Evolutionary conservation across 2,113 vertebrate species (phyloP).

Genomic region (Hystrix brachyura): DNA sequence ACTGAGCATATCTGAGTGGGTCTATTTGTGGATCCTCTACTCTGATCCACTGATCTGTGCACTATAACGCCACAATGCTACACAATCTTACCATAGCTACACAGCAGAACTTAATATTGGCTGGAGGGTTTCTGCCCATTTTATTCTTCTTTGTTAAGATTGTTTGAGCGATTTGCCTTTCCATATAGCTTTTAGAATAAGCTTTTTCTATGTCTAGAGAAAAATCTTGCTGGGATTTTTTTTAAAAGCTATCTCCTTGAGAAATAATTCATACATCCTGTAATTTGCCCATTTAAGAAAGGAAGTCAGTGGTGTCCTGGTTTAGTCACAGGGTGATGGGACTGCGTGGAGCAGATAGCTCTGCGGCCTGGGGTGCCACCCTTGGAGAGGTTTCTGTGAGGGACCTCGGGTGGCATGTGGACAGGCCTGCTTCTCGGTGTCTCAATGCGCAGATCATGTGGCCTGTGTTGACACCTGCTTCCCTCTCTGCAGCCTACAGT

Average conservation of each 20-base stretch:
- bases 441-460: not conserved
- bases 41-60: not conserved
- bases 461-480: not conserved
- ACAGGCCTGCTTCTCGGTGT: not conserved
- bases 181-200: slow-evolving; percentile 14
- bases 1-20: not conserved
- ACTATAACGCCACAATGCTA: not conserved
- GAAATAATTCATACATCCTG: not conserved
- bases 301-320: not conserved
- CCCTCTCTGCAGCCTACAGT: not conserved
- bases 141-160: not conserved
- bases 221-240: not conserved
- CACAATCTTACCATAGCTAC: not conserved
- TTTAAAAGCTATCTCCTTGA: not conserved
- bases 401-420: not conserved
- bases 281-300: not conserved
- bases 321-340: not conserved
- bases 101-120: not conserved
- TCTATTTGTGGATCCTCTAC: not conserved
- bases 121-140: not conserved
- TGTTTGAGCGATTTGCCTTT: not conserved
- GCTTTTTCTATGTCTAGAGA: slow-evolving; percentile 7
- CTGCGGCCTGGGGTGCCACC: not conserved
- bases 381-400: not conserved
- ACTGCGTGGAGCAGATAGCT: not conserved